Evolutionary conservation across 1,140 invertebrate species (phyloP).

Genomic region (Elymnias hypermnestra): DNA sequence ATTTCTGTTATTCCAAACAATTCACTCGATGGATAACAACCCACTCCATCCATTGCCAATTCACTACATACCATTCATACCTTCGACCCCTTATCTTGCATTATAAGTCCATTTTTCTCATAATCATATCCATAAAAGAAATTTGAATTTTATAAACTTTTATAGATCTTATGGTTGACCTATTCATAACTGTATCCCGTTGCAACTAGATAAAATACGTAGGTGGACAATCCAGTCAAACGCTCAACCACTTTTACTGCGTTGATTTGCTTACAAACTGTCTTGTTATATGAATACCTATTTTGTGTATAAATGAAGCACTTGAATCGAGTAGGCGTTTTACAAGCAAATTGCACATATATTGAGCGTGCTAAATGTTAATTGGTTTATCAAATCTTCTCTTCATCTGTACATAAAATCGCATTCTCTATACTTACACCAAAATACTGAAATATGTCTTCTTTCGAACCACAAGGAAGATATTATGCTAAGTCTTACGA

Average conservation of each 20-base stretch:
- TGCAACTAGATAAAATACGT: slow-evolving; percentile 3
- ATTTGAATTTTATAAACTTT: background rate
- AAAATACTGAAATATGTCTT: too few species aligned
- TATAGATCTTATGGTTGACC: background rate
- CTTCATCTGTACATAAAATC: too few species aligned
- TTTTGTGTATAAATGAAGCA: slow-evolving; percentile 1
- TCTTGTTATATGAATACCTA: background rate
- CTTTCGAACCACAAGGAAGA: too few species aligned
- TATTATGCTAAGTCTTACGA: too few species aligned
- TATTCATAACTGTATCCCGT: slow-evolving; percentile 4
- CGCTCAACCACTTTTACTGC: slow-evolving; percentile 6
- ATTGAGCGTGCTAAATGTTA: background rate
- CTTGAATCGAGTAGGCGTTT: background rate
- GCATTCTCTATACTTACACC: too few species aligned
- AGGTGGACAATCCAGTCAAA: slow-evolving; percentile 4
- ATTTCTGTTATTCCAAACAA: too few species aligned
- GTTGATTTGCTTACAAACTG: slow-evolving; percentile 1
- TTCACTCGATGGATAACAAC: too few species aligned
- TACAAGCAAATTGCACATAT: background rate
- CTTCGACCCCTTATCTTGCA: too few species aligned
- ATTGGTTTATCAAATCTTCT: background rate
- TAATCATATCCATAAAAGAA: too few species aligned
- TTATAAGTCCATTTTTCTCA: too few species aligned
- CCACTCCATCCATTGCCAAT: too few species aligned
- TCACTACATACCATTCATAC: too few species aligned